Evolutionary conservation across 2,797 vertebrate genomes (phyloP), one percentile per base, ranked within the genome.

Genomic region (Myotis pilosus): DNA sequence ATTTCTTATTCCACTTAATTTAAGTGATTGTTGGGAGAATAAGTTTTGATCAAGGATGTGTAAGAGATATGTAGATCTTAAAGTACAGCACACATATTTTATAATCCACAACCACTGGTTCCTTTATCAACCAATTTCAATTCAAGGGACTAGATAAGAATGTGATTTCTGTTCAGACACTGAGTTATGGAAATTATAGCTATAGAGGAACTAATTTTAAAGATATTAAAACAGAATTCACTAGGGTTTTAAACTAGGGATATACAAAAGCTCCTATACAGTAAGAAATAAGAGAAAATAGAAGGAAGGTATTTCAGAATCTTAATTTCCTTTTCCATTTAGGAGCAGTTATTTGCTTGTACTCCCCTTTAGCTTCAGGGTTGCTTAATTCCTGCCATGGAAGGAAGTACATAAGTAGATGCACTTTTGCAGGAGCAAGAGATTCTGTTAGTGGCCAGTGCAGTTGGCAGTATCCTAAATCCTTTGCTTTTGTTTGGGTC

Each of bases 171-270:
- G 81, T 51, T 81, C 28, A 93, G 80, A 90, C 44, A 64, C 23
- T 85, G 49, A 78, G n/a, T 85, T 82, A 68, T 78, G 22, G 78
- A 92, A 93, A 92, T 87, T 83, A 79, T 22, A 79, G 66, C 33
- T 83, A 94, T 38, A 68, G 49, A 53, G 64, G 87, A 79, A 49
- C 87, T 81, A 66, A 76, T 92, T 95, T 91, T 90, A 87, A 90
- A 78, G 36, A 72, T 28, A 74, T 75, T 82, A 75, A 94, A 78
- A 49, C 82, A 88, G 47, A 95, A 86, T 79, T 79, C 92, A 69
- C 62, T 81, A 51, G 41, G 17, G 6, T 69, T 90, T 96, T 92
- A 75, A 93, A 84, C 62, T 49, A 66, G 75, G 23, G 28, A 57
- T 85, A 90, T 30, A 41, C 92, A 89, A 49, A n/a, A 57, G 30